Evolutionary conservation across 2,888 invertebrate genomes (phyloP).

Genomic region (Cyclophora albipunctata): DNA sequence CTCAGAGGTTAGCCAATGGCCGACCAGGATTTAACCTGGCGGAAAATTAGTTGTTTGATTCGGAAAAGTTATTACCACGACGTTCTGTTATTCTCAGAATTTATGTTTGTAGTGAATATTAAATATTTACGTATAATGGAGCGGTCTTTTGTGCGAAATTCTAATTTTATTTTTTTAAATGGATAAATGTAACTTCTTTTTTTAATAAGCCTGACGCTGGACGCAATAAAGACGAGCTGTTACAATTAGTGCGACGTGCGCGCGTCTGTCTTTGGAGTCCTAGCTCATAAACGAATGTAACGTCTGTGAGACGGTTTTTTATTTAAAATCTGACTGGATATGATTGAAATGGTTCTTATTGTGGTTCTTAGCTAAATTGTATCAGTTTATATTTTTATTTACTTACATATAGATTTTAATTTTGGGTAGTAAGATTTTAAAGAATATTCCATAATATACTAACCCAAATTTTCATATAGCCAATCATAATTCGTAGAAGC

Average conservation of each 20-base stretch:
- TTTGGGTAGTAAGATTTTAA: too few relatives aligned
- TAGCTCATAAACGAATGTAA: too few relatives aligned
- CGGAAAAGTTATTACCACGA: not conserved
- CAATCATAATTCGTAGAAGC: too few relatives aligned
- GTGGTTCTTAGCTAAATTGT: too few relatives aligned
- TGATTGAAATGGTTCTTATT: too few relatives aligned
- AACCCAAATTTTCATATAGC: too few relatives aligned
- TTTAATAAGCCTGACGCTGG: not conserved
- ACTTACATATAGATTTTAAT: too few relatives aligned
- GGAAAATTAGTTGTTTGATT: conserved; percentile 19
- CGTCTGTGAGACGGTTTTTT: too few relatives aligned
- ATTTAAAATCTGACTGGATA: too few relatives aligned
- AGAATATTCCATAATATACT: too few relatives aligned
- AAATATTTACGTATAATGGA: conserved; percentile 1
- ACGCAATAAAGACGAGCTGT: not conserved
- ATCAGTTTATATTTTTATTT: too few relatives aligned
- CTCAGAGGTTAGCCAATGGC: conserved; percentile 25
- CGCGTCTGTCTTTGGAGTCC: not conserved
- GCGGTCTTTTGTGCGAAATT: conserved; percentile 1
- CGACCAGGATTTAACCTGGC: conserved; percentile 13
- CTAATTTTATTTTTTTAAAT: not conserved
- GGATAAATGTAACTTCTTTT: not conserved
- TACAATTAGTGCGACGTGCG: not conserved
- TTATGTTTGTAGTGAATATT: not conserved
- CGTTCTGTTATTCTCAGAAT: conserved; percentile 10